Evolutionary conservation across 2,113 vertebrate species (phyloP), one percentile per base, ranked within the genome.

Genomic region (Ardeotis arabs): DNA sequence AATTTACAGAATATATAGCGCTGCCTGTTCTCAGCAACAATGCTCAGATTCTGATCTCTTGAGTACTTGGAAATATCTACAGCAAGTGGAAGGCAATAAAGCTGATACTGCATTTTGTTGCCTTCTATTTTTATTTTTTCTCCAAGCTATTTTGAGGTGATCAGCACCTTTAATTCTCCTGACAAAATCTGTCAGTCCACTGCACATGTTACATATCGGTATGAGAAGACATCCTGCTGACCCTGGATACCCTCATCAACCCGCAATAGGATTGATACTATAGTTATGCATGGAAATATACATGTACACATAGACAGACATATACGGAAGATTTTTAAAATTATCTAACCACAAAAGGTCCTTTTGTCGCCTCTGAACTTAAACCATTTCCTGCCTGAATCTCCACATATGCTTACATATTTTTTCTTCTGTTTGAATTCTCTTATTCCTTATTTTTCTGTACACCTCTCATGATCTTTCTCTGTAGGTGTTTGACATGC

Each of bases 401-500:
- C 25, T 89, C 15, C 21, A 60, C 13, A 50, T 5, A 20, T 29
- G 10, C 12, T 69, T 67, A n/a, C 6, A 7, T 16, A 6, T 31
- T 95, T 73, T 87, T 75, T n/a, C 2, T 68, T 44, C 12, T 15
- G 2, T 74, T 77, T 80, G 24, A 80, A 74, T 59, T 86, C 6
- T 67, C 5, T 64, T 84, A 39, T 52, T 84, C 27, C n/a, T 66
- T 83, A 41, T 70, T 78, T 94, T 86, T 50, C 29, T 47, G 2
- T 47, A 33, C 8, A 68, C 7, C 21, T 63, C 44, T 55, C 28
- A 55, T 63, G 37, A 69, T 78, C 21, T 63, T 88, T 29, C 49
- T 84, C 45, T 81, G 60, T 64, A 79, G 77, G 44, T 89, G 24
- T 79, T 62, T 89, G 89, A 58, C 35, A 79, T 85, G 75, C 44